Percentiles rank a stretch among this genome's conserved stretches.
Evolutionary conservation across 2,888 invertebrate species (phyloP).

Genomic region (Lasioglossum vierecki): DNA sequence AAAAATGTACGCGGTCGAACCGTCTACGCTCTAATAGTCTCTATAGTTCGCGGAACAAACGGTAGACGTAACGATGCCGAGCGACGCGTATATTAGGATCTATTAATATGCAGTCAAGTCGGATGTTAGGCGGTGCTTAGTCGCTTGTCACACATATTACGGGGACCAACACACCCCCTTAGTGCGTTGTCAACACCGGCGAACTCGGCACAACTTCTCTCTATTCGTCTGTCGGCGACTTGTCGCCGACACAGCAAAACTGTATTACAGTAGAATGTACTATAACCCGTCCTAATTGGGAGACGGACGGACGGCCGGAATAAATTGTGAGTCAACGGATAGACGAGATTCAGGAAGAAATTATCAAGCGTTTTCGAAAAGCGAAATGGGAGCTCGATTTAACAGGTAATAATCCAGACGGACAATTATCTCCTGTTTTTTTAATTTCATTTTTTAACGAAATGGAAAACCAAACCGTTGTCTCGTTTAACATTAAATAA

Average conservation of each 20-base stretch:
- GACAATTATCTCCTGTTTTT: too few species aligned
- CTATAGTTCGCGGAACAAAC: constrained; percentile 70
- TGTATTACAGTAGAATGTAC: constrained; percentile 39
- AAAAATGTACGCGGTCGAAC: not conserved
- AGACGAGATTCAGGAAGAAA: not conserved
- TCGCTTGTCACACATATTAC: constrained; percentile 78
- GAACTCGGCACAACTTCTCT: constrained; percentile 57
- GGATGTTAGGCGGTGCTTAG: constrained; percentile 78
- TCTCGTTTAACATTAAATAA: too few species aligned
- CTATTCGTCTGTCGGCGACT: constrained; percentile 56
- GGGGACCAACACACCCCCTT: constrained; percentile 65
- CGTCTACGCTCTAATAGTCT: constrained; percentile 40
- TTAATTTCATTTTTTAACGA: too few species aligned
- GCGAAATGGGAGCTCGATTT: not conserved
- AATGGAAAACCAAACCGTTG: too few species aligned
- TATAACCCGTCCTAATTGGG: constrained; percentile 1
- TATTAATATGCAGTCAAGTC: constrained; percentile 79
- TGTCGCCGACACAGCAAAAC: constrained; percentile 29
- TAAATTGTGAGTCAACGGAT: not conserved
- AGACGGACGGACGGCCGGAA: not conserved
- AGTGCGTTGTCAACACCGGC: constrained; percentile 55
- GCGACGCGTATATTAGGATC: constrained; percentile 71
- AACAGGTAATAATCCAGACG: not conserved
- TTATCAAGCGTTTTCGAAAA: not conserved
- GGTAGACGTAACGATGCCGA: constrained; percentile 69